Evolutionary conservation across 2,888 invertebrate species (phyloP), one percentile per base, ranked within the genome.

Genomic region (Hemithea aestivaria): DNA sequence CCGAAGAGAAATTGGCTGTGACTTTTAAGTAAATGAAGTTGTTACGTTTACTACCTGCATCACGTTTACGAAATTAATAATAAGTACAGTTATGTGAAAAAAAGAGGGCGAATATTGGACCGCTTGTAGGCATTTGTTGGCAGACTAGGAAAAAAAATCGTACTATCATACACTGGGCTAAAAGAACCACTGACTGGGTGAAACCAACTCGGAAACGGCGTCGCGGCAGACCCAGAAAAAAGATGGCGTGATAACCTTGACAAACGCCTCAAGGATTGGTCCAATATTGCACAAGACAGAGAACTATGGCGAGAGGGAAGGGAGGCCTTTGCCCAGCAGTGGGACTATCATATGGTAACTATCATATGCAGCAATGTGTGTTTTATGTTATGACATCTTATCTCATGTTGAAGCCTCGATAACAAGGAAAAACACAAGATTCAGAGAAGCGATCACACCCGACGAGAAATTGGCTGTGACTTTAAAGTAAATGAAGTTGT

Each of bases 401-500:
- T 29, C 27, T 20, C 20, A 23, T 33, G 34, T 39, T 33, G 33
- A 27, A 34, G 25, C 32, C 20, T 22, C 16, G 7, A 40, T 40
- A 34, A 34, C 29, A 29, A 40, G 34, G 34, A 29, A 34, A 28
- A 40, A 40, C 28, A 40, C 34, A 28, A 34, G 8, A 8, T 40
- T 40, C 30, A 29, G 39, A 39, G 27, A 34, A 33, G 34, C 39
- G 27, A 34, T 39, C 23, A 25, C 39, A 39, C 33, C 39, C 23
- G 33, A 33, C 24, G 39, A 39, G 24, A 39, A 20, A 34, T 28
- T 39, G 32, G 39, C 39, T 28, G 39, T 39, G 16, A 39, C 39
- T 20, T 39, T 35, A 35, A 35, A 27, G 35, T 35, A 35, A 35
- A 25, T 24, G 27, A 35, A 27, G 9, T 16, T 16, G 2, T 4